These are phyloP conservation scores for Lophura nycthemera DNA, from an alignment of 2,113 vertebrate genomes.

Conservation along the genomic window DNA sequence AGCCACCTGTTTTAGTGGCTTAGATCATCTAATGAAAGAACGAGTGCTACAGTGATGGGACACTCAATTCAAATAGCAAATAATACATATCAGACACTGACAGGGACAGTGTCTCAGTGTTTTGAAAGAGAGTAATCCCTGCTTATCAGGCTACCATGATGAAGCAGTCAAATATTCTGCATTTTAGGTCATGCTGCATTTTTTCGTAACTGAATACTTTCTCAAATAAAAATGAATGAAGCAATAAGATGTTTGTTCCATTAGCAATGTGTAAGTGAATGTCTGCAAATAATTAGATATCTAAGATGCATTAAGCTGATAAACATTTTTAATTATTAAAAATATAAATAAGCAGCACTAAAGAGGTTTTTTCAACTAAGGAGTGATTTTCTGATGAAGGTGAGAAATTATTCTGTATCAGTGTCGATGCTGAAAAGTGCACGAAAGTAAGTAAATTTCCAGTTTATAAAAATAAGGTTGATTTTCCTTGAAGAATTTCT, in stretches of 20 bases:
- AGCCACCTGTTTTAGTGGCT: constrained; percentile 16
- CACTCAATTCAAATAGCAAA: not conserved
- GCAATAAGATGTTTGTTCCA: not conserved
- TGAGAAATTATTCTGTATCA: not conserved
- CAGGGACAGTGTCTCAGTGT: not conserved
- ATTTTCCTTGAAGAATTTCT: not conserved
- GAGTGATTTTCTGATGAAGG: not conserved
- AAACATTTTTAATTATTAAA: constrained; percentile 60
- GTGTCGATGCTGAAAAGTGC: not conserved
- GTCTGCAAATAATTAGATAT: constrained; percentile 32
- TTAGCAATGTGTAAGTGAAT: constrained; percentile 34
- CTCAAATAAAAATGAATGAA: constrained; percentile 26
- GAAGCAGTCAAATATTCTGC: constrained; percentile 15
- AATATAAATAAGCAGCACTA: not conserved
- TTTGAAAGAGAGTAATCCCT: not conserved
- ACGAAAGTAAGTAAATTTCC: not conserved
- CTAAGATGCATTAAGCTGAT: constrained; percentile 15
- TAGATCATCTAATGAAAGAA: constrained; percentile 2
- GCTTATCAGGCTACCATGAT: not conserved
- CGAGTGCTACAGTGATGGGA: not conserved
- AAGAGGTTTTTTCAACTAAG: not conserved
- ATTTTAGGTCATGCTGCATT: not conserved
- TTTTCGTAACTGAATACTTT: constrained; percentile 3
- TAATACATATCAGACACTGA: not conserved
- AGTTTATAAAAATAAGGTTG: not conserved